phyloP scores from a whole-genome alignment of 2,888 invertebrate species.

The Dynastes grantii region DNA sequence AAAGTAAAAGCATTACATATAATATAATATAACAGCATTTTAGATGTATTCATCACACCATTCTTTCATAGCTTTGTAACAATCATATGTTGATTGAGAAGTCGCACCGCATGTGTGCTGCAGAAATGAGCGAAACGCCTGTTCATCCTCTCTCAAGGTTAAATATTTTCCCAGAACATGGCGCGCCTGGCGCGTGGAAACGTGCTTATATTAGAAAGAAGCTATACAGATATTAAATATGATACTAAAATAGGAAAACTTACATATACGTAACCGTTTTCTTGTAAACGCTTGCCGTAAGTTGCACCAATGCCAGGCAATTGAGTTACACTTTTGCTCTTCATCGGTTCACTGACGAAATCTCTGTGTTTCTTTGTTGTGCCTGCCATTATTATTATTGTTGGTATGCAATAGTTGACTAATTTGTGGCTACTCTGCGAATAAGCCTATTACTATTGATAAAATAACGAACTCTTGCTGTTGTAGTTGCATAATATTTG shows the following conservation, averaged over 20 bases:
- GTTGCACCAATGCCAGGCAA: neutral
- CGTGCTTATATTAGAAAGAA: too few relatives aligned
- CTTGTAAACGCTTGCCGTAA: neutral
- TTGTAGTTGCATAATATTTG: too few relatives aligned
- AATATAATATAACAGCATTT: too few relatives aligned
- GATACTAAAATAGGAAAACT: too few relatives aligned
- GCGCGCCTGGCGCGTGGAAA: neutral
- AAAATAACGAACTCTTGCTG: too few relatives aligned
- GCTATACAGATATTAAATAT: too few relatives aligned
- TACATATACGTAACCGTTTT: neutral
- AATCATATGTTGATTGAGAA: neutral
- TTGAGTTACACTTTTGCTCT: neutral
- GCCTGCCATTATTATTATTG: neutral
- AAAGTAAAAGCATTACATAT: too few relatives aligned
- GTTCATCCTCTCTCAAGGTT: neutral
- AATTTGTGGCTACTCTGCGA: too few relatives aligned
- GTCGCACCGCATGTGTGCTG: neutral
- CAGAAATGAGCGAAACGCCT: neutral
- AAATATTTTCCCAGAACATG: neutral
- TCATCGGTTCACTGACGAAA: neutral
- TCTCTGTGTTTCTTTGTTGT: neutral
- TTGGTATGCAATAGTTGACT: too few relatives aligned
- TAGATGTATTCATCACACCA: neutral
- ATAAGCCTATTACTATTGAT: too few relatives aligned
- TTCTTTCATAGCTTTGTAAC: constrained; percentile 1